Base-by-base conservation (phyloP, 2,113 vertebrate species). In the Panthera leo region DNA sequence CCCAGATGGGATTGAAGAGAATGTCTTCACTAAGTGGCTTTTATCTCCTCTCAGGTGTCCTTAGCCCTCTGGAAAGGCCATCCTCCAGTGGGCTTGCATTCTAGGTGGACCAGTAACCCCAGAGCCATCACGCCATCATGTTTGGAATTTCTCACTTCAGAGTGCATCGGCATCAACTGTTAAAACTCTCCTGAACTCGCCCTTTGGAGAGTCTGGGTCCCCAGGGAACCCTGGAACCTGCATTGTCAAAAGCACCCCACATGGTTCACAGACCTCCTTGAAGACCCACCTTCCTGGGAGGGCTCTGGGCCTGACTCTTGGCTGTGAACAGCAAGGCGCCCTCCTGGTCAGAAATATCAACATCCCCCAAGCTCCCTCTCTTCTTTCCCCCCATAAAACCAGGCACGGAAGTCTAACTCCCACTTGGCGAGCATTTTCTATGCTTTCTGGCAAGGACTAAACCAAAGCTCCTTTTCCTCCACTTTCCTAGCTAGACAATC, bases 261-360 rank as follows among this genome's bases (percentile, higher is more conserved):
- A 9, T 21, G 12, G 13, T 1, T 51, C 29, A 6, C 0, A 2
- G 73, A 82, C 16, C 12, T 8, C 11, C 19, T 3, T 48, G 75
- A 58, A 85, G 42, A 19, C 16, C 13, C 1, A 0, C 8, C 42
- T n/a, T 10, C 23, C 84, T 11, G 48, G 78, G 34, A 65, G n/a
- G 1, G 8, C 14, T 18, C 70, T 9, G 45, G 31, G 42, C 3
- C 2, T 1, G 67, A 48, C 45, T 73, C 4, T 3, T 15, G 55
- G 55, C 36, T 10, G 16, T 1, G 5, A 34, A 34, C 51, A 65
- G 75, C 13, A 42, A 67, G 76, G 31, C 25, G n/a, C 25, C 63
- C 23, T 48, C 29, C 70, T 68, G 85, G 36, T 18, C 2, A 42
- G 53, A 21, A 48, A 29, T 1, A 10, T 1, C 51, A 27, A 5